Conservation (phyloP, 2,113 vertebrate species). For the Gavia stellata region DNA sequence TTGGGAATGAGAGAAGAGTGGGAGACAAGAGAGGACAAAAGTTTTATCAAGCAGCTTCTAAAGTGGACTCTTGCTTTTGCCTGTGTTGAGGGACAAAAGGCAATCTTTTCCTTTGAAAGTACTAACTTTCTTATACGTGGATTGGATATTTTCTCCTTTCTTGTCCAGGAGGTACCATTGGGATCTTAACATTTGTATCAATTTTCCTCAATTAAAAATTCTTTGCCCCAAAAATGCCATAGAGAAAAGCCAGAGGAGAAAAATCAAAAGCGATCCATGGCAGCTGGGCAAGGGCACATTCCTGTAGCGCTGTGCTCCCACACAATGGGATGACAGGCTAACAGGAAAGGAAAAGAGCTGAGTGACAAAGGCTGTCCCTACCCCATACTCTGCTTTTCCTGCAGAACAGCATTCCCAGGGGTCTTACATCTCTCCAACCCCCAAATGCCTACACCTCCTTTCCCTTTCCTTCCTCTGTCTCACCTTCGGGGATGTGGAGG, state of each 20-base stretch:
- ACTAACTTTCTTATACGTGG: fast-evolving
- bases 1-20: background rate
- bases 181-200: background rate
- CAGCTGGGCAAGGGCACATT: fast-evolving
- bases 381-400: background rate
- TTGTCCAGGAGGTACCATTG: background rate
- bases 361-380: background rate
- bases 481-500: fast-evolving
- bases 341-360: fast-evolving
- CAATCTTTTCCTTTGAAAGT: background rate
- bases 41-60: background rate
- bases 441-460: background rate
- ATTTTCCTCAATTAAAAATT: background rate
- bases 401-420: too few relatives aligned
- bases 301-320: background rate
- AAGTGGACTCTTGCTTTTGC: background rate
- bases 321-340: background rate
- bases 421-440: too few relatives aligned
- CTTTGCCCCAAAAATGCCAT: fast-evolving
- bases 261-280: fast-evolving
- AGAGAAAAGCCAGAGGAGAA: background rate
- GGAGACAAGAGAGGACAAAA: background rate
- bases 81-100: background rate
- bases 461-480: background rate
- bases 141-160: background rate